Evolutionary conservation across 2,888 invertebrate genomes (phyloP).

Genomic region (Drosophila mimetica): DNA sequence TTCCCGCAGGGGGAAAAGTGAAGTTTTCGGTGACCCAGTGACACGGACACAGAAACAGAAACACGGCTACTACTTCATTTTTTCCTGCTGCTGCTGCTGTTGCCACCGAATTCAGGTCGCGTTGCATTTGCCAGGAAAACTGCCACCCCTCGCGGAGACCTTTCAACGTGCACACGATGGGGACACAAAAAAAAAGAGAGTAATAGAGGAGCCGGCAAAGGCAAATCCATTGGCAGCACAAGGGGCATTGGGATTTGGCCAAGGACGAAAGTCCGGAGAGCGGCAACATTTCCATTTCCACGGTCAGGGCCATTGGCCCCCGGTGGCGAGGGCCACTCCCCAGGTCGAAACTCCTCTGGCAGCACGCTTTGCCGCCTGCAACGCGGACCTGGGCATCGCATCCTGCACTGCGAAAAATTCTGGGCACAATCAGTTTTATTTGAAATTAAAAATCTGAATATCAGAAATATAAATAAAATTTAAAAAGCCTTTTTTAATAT

Average conservation of each 20-base stretch:
- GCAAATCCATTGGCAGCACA: constrained; percentile 34
- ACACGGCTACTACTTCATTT: constrained; percentile 18
- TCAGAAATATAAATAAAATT: too few relatives aligned
- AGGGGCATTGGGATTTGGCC: constrained; percentile 45
- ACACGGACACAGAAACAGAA: constrained; percentile 44
- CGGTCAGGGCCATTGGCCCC: constrained; percentile 36
- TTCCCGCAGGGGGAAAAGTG: constrained; percentile 61
- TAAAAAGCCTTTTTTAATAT: too few relatives aligned
- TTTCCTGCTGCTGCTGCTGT: constrained; percentile 1
- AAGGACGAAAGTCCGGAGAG: constrained; percentile 53
- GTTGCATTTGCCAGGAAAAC: constrained; percentile 34
- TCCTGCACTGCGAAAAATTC: constrained; percentile 6
- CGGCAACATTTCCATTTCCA: constrained; percentile 29
- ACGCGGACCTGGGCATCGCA: constrained; percentile 19
- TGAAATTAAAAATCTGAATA: too few relatives aligned
- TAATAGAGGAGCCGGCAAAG: constrained; percentile 13
- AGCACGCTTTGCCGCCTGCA: constrained; percentile 50
- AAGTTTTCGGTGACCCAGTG: constrained; percentile 64
- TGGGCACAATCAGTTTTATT: too few relatives aligned
- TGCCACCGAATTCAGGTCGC: constrained; percentile 61
- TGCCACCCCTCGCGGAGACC: constrained; percentile 49
- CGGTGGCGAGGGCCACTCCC: constrained; percentile 6
- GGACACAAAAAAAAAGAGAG: constrained; percentile 7
- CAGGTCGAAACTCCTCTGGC: constrained; percentile 18
- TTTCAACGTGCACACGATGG: constrained; percentile 28